Percentiles rank a stretch among this genome's conserved stretches.
These are phyloP conservation scores for Scaptodrosophila latifasciaeformis DNA, from an alignment of 2,888 invertebrate genomes.

Conservation along the genomic window DNA sequence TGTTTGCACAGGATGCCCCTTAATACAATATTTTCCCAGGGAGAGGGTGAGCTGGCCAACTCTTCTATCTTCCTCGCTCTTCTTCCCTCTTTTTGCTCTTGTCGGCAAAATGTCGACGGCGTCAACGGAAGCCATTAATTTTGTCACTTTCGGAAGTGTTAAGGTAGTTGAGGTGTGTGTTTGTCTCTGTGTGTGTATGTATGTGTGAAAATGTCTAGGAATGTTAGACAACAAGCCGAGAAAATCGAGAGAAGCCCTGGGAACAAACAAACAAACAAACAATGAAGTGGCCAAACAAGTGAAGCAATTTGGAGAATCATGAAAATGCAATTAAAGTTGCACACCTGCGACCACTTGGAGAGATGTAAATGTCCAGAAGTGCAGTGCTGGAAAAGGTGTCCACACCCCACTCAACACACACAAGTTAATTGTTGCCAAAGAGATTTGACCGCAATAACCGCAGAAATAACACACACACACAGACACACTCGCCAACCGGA, in stretches of 20 bases:
- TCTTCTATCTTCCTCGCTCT: too few relatives aligned
- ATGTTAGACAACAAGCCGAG: slow-evolving; percentile 20
- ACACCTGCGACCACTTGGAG: slow-evolving; percentile 40
- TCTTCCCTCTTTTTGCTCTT: slow-evolving; percentile 38
- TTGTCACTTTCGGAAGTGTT: slow-evolving; percentile 57
- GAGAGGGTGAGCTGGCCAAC: too few relatives aligned
- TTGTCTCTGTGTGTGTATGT: background rate
- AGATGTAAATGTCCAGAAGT: background rate
- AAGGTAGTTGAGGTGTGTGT: slow-evolving; percentile 20
- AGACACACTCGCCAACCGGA: background rate
- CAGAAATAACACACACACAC: slow-evolving; percentile 25
- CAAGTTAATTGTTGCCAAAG: slow-evolving; percentile 59
- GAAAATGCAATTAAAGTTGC: slow-evolving; percentile 57
- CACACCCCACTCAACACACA: slow-evolving; percentile 33
- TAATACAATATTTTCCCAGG: slow-evolving; percentile 41
- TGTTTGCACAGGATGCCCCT: slow-evolving; percentile 25
- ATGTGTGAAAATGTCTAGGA: background rate
- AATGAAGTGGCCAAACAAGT: too few relatives aligned
- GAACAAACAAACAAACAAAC: slow-evolving; percentile 25
- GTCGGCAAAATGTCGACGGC: slow-evolving; percentile 53
- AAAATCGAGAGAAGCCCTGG: slow-evolving; percentile 19
- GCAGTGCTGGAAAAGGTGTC: background rate
- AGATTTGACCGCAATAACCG: slow-evolving; percentile 52
- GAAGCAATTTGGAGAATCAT: slow-evolving; percentile 52
- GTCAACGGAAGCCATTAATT: slow-evolving; percentile 66